Conservation (phyloP, 2,113 vertebrate species). For the Zapus hudsonius region DNA sequence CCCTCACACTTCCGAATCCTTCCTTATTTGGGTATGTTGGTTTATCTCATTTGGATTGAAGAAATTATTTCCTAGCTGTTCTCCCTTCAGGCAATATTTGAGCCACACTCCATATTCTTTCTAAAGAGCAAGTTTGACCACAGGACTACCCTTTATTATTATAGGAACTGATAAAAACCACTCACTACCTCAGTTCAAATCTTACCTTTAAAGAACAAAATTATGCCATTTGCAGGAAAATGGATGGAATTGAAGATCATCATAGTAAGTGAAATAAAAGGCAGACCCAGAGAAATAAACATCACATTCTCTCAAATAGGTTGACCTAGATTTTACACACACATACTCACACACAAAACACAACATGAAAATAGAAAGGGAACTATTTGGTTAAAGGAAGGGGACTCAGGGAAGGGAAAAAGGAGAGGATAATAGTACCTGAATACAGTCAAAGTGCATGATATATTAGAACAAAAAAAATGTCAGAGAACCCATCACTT, state of each 20-base stretch:
- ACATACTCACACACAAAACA: too few species aligned
- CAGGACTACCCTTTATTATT: not conserved
- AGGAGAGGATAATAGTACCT: too few species aligned
- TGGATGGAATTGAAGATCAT: not conserved
- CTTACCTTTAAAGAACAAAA: not conserved
- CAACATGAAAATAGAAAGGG: too few species aligned
- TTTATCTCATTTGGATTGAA: conserved; percentile 2
- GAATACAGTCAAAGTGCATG: too few species aligned
- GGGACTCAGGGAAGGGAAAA: too few species aligned
- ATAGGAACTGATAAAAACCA: too few species aligned
- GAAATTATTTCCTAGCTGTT: not conserved
- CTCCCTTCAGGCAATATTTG: not conserved
- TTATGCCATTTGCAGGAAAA: not conserved
- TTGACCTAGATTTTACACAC: not conserved
- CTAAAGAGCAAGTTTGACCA: not conserved
- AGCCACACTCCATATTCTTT: not conserved
- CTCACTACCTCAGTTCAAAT: not conserved
- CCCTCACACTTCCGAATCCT: not conserved
- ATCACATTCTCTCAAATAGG: not conserved
- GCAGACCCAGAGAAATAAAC: not conserved
- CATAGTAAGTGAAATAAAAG: not conserved
- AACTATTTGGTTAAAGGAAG: too few species aligned
- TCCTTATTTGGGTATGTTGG: not conserved
- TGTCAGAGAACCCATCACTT: too few species aligned
- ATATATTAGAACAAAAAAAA: too few species aligned